Conservation (phyloP, 2,797 vertebrate species). For the Megalops cyprinoides region DNA sequence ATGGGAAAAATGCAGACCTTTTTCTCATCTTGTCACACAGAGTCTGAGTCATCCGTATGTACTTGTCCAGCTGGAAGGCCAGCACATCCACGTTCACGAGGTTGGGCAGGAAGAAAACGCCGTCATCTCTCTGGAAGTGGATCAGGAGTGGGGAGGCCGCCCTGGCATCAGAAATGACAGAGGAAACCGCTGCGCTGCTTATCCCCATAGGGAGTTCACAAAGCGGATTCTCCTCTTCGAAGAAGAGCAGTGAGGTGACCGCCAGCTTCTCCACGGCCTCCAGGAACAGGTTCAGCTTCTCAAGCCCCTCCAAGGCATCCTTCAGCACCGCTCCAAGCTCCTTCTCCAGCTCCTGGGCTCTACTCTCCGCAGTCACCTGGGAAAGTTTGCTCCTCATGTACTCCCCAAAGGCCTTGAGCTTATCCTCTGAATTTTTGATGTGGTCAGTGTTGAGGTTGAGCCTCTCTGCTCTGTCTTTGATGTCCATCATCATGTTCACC, state of each 20-base stretch:
- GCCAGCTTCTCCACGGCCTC: conserved; percentile 69
- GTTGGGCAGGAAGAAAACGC: conserved; percentile 62
- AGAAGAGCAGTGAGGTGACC: conserved; percentile 66
- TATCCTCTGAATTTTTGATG: conserved; percentile 45
- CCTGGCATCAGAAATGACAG: conserved; percentile 47
- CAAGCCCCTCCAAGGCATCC: conserved; percentile 57
- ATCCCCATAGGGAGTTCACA: conserved; percentile 43
- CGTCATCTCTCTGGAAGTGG: conserved; percentile 61
- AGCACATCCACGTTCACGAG: conserved; percentile 64
- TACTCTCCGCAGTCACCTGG: conserved; percentile 42
- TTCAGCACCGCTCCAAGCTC: conserved; percentile 59
- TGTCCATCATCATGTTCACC: conserved; percentile 56
- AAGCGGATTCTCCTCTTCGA: conserved; percentile 47
- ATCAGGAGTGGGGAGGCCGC: conserved; percentile 56
- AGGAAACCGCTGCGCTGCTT: conserved; percentile 39
- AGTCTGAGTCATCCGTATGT: conserved; percentile 52
- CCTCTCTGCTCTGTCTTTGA: conserved; percentile 53
- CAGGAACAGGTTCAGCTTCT: conserved; percentile 61
- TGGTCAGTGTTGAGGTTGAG: conserved; percentile 48
- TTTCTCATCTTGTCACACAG: conserved; percentile 61
- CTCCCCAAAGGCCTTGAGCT: conserved; percentile 46
- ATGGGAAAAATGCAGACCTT: conserved; percentile 49
- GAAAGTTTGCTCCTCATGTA: conserved; percentile 52
- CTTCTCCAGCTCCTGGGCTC: conserved; percentile 50
- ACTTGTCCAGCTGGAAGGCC: conserved; percentile 60